Evolutionary conservation across 1,140 invertebrate genomes (phyloP), one percentile per base, ranked within the genome.

Genomic region (Panulirus ornatus): DNA sequence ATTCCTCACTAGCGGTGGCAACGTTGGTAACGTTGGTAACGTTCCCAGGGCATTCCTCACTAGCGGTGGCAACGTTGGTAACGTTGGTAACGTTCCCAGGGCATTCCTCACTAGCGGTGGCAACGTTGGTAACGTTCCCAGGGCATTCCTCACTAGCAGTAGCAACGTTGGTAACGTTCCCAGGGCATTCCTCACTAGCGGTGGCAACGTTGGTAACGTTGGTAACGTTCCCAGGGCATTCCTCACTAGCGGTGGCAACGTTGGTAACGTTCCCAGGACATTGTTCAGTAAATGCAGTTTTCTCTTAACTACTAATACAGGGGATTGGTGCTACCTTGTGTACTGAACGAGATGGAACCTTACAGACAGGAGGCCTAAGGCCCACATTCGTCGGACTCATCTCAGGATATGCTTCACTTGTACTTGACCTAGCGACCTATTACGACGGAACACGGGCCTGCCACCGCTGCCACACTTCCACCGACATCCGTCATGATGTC

Each of bases 371-470:
- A 22, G 51, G 0, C 42, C 1, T 34, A 58, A 58, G 78, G 54
- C 42, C 85, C 40, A 44, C 16, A 76, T 22, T 40, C 44, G 6
- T 78, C 36, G 73, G 85, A 42, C 54, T 70, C 14, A 36, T 66
- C 81, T 83, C 51, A 19, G 34, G 81, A 83, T 83, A 83, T 83
- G 81, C 54, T 40, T 83, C 34, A 40, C 81, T 87, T 75, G 85
- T 87, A 87, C 73, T 58, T 38, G 58, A 58, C 85, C 85, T 27
- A 76, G 38, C 75, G 34, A 63, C 73, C 54, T 79, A 54, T 58
- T 27, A 58, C 30, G 34, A 40, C 58, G 81, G 51, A 16, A 19
- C 11, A 42, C 51, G 73, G 34, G 36, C 11, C 34, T 71, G 9
- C 2, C 63, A 3, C n/a, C 40, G 9, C 58, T 40, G 19, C 83